phyloP scores from a whole-genome alignment of 2,797 vertebrate genomes.

The Eulemur coronatus region DNA sequence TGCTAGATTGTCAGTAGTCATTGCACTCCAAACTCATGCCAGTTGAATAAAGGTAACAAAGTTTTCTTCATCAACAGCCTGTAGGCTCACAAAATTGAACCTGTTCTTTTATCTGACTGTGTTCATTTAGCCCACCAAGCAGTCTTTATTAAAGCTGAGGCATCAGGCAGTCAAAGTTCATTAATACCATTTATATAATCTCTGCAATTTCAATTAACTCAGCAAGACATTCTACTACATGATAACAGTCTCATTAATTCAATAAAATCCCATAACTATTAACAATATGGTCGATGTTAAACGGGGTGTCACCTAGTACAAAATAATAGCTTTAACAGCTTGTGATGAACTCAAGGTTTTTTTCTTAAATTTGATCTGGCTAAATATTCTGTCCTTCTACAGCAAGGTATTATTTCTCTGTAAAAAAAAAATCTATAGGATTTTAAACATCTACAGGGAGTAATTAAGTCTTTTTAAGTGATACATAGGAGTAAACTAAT shows the following conservation, averaged over 20 bases:
- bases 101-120: constrained; percentile 90
- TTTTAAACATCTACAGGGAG: constrained; percentile 80
- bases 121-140: constrained; percentile 92
- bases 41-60: constrained; percentile 84
- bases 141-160: constrained; percentile 91
- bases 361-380: constrained; percentile 83
- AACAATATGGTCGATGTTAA: constrained; percentile 92
- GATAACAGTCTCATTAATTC: constrained; percentile 92
- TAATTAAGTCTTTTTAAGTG: constrained; percentile 82
- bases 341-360: constrained; percentile 85
- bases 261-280: constrained; percentile 93
- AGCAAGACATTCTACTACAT: constrained; percentile 91
- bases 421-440: constrained; percentile 79
- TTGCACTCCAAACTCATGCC: constrained; percentile 57
- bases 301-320: constrained; percentile 91
- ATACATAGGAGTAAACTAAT: constrained; percentile 75
- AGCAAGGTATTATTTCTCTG: constrained; percentile 84
- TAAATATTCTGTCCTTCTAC: constrained; percentile 84
- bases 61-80: constrained; percentile 88
- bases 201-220: constrained; percentile 92
- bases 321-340: constrained; percentile 92
- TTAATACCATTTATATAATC: constrained; percentile 93
- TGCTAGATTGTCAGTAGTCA: constrained; percentile 57
- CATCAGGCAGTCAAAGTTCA: constrained; percentile 92
- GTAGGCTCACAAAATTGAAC: constrained; percentile 90